Conservation (phyloP, 2,888 invertebrate genomes). For the Cantharis nigra region DNA sequence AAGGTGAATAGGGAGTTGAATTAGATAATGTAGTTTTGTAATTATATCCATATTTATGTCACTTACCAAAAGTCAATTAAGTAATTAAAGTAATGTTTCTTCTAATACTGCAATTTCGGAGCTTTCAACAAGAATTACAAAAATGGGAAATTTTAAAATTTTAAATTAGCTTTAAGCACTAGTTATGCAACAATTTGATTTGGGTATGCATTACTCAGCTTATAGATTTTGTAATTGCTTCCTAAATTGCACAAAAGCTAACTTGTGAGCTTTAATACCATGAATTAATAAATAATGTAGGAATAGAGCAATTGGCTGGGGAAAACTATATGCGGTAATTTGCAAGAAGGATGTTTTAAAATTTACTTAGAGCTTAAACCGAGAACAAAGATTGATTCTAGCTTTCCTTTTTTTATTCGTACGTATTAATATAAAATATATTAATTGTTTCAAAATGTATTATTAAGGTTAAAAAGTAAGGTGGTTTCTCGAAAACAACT, state of each 20-base stretch:
- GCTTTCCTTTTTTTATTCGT: too few relatives aligned
- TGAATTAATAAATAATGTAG: neutral
- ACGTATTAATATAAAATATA: too few relatives aligned
- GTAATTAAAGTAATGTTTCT: neutral
- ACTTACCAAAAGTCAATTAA: constrained; percentile 11
- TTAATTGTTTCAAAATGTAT: too few relatives aligned
- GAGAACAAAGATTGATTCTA: neutral
- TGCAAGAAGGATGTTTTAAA: neutral
- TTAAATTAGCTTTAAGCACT: neutral
- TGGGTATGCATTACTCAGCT: neutral
- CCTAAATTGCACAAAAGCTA: neutral
- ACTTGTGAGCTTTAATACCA: neutral
- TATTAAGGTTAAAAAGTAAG: neutral
- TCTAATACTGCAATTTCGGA: neutral
- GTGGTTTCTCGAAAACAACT: neutral
- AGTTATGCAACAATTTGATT: neutral
- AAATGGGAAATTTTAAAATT: neutral
- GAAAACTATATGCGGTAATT: neutral
- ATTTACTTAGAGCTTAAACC: neutral
- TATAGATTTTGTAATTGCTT: neutral
- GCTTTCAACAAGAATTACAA: neutral
- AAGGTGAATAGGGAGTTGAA: constrained; percentile 21
- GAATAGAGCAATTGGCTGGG: neutral
- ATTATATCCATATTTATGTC: constrained; percentile 30
- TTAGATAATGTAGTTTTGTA: constrained; percentile 31